phyloP scores from a whole-genome alignment of 2,113 vertebrate genomes.

The Pteronura brasiliensis region DNA sequence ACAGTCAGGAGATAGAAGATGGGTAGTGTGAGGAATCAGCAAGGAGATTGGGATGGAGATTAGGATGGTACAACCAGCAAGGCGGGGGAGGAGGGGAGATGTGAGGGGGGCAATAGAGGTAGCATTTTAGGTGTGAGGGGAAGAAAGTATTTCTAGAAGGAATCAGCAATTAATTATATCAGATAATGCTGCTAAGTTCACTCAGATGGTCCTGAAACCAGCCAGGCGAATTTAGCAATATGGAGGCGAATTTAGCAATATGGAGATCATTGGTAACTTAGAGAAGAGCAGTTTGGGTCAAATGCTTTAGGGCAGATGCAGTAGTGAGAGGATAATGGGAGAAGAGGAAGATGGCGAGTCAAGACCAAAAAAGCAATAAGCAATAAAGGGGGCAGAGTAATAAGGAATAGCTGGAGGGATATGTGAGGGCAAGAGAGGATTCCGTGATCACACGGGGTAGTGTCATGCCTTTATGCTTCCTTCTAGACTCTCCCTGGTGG shows the following conservation, averaged over 20 bases:
- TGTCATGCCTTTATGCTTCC: background rate
- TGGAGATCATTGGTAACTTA: background rate
- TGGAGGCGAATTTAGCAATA: background rate
- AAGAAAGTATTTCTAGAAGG: slow-evolving; percentile 18
- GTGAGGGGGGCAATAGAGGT: background rate
- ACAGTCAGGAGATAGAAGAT: background rate
- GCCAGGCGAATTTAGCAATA: background rate
- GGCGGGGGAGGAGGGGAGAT: background rate
- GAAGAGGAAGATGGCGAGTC: background rate
- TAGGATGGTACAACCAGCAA: background rate
- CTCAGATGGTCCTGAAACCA: background rate
- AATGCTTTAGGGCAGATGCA: background rate
- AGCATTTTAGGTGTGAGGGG: background rate
- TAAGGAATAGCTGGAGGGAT: background rate
- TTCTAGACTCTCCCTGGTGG: background rate
- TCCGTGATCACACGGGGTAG: background rate
- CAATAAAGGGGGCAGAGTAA: background rate
- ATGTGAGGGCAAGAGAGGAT: background rate
- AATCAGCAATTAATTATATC: background rate
- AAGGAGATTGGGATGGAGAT: background rate
- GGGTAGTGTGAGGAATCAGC: background rate
- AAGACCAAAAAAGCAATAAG: background rate
- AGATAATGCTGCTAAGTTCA: background rate
- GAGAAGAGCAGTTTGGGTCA: background rate
- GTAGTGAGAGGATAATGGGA: background rate